Percentiles rank a stretch among this genome's conserved stretches.
phyloP scores from a whole-genome alignment of 35 echinoderm and acorn worm species.

The Eucidaris tribuloides region DNA sequence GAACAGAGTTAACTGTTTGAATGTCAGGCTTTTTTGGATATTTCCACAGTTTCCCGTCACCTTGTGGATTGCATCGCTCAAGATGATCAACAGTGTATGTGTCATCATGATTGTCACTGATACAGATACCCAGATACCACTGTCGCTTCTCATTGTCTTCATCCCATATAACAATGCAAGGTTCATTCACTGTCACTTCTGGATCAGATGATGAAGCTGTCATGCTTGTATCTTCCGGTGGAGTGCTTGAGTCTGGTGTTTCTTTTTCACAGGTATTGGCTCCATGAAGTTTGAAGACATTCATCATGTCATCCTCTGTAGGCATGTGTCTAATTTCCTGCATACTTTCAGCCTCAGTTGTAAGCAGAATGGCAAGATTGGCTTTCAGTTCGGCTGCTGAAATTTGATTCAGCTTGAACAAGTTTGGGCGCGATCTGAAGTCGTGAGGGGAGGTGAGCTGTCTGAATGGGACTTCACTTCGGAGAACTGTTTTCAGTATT shows the following conservation, averaged over 20 bases:
- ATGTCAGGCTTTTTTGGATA: too few relatives aligned
- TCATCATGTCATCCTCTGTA: conserved; percentile 1
- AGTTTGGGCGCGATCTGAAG: not conserved
- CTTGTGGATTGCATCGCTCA: too few relatives aligned
- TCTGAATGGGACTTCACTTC: not conserved
- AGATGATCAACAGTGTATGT: too few relatives aligned
- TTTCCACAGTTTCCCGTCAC: too few relatives aligned
- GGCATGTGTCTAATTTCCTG: not conserved
- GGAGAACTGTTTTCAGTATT: not conserved
- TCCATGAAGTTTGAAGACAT: not conserved
- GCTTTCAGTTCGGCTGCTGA: conserved; percentile 9
- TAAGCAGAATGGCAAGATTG: not conserved
- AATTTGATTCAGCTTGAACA: conserved; percentile 5
- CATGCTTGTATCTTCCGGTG: not conserved
- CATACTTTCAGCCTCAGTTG: conserved; percentile 6
- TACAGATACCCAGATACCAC: conserved; percentile 17
- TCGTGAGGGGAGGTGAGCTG: not conserved
- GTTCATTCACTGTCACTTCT: conserved; percentile 12
- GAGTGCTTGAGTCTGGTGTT: too few relatives aligned
- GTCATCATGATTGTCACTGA: not conserved
- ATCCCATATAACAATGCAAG: conserved; percentile 14
- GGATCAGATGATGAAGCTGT: not conserved
- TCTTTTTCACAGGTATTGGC: not conserved
- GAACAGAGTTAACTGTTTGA: too few relatives aligned
- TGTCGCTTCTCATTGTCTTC: not conserved